These are phyloP conservation scores for Venustoraphidia nigricollis DNA, from an alignment of 2,888 invertebrate species.

Conservation along the genomic window DNA sequence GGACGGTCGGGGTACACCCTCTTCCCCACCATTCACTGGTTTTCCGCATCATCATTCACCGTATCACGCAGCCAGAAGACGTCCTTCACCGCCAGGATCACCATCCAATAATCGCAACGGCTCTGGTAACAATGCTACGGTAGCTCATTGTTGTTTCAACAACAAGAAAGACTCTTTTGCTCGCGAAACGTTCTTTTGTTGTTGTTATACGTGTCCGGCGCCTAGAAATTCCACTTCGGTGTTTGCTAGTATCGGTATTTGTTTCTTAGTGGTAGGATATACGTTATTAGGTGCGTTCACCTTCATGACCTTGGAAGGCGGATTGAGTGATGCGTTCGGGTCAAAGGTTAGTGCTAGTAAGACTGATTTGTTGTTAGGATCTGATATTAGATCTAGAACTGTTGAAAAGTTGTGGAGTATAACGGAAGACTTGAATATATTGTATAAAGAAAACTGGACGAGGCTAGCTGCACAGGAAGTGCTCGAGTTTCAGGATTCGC, in stretches of 20 bases:
- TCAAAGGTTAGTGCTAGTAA: constrained; percentile 44
- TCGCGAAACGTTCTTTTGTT: constrained; percentile 29
- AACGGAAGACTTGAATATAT: constrained; percentile 73
- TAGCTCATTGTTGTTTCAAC: not conserved
- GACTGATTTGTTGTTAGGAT: constrained; percentile 31
- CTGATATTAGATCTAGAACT: constrained; percentile 49
- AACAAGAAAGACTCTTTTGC: constrained; percentile 15
- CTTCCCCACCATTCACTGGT: constrained; percentile 21
- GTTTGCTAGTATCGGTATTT: constrained; percentile 67
- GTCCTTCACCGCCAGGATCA: constrained; percentile 25
- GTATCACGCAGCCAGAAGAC: constrained; percentile 15
- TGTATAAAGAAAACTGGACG: constrained; percentile 88
- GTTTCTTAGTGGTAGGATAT: constrained; percentile 76
- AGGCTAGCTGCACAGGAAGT: constrained; percentile 75
- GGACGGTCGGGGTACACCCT: constrained; percentile 10
- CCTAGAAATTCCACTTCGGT: constrained; percentile 38
- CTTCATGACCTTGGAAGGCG: constrained; percentile 72
- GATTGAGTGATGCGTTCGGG: constrained; percentile 26
- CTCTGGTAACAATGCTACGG: constrained; percentile 16
- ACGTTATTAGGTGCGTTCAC: constrained; percentile 84
- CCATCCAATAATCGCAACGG: constrained; percentile 21
- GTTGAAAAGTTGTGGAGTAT: constrained; percentile 75
- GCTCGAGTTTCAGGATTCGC: constrained; percentile 60
- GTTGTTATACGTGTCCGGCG: constrained; percentile 39
- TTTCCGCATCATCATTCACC: constrained; percentile 19